Percentiles rank a stretch among this genome's conserved stretches.
Evolutionary conservation across 2,888 invertebrate genomes (phyloP).

Genomic region (Iselma pallidipennis): DNA sequence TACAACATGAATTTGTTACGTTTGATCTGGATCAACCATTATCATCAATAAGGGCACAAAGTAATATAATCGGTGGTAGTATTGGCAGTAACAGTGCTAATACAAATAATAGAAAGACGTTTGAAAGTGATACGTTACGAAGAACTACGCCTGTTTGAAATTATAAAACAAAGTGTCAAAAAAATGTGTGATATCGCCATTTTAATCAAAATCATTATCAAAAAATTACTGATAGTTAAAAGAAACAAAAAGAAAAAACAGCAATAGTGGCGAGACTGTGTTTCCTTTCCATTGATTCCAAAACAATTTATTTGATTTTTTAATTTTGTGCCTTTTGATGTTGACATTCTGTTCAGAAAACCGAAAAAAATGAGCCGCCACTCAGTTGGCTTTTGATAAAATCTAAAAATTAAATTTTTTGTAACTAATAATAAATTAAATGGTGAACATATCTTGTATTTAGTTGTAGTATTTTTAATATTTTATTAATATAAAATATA

Average conservation of each 20-base stretch:
- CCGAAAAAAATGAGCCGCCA: too few species aligned
- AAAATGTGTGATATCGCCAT: neutral
- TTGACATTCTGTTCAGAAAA: too few species aligned
- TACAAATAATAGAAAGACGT: constrained; percentile 55
- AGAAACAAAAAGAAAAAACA: too few species aligned
- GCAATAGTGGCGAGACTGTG: neutral
- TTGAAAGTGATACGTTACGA: constrained; percentile 58
- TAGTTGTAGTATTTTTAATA: neutral
- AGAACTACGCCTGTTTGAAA: constrained; percentile 64
- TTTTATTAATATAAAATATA: neutral
- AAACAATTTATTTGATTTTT: too few species aligned
- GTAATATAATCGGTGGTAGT: constrained; percentile 48
- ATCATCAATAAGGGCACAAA: constrained; percentile 48
- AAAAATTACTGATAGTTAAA: neutral
- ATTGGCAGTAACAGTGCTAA: constrained; percentile 36
- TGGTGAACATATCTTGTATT: neutral
- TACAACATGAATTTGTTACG: constrained; percentile 69
- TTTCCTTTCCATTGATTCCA: neutral
- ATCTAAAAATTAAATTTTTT: too few species aligned
- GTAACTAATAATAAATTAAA: neutral
- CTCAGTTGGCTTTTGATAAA: too few species aligned
- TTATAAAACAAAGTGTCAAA: neutral
- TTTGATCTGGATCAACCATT: constrained; percentile 67
- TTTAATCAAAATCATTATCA: constrained; percentile 1
- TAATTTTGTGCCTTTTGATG: neutral